Evolutionary conservation across 2,797 vertebrate genomes (phyloP).

Genomic region (Glyptemys insculpta): DNA sequence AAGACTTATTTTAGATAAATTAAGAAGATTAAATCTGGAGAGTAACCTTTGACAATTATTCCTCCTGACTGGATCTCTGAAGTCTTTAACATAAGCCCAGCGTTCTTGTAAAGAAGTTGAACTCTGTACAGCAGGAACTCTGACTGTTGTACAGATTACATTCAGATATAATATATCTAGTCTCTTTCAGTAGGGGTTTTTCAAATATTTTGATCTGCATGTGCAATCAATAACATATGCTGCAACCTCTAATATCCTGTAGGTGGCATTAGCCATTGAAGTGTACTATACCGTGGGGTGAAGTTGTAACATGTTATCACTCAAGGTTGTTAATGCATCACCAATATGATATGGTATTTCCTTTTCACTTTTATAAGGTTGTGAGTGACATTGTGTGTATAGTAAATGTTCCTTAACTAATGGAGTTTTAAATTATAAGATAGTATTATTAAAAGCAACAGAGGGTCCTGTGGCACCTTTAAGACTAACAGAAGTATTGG

Average conservation of each 20-base stretch:
- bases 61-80: constrained; percentile 18
- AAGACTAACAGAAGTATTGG: too few relatives aligned
- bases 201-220: background rate
- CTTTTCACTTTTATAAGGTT: background rate
- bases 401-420: background rate
- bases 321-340: background rate
- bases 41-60: constrained; percentile 50
- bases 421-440: rapidly evolving
- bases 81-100: background rate
- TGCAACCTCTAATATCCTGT: background rate
- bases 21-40: constrained; percentile 69
- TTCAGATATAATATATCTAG: background rate
- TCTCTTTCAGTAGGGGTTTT: background rate
- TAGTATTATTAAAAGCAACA: background rate
- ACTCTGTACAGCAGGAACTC: background rate
- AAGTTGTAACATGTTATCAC: background rate
- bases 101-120: background rate
- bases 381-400: background rate
- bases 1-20: constrained; percentile 71
- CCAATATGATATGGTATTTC: background rate
- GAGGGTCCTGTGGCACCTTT: too few relatives aligned
- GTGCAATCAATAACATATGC: background rate
- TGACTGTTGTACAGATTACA: background rate
- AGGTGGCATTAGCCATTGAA: background rate
- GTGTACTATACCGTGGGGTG: background rate